Conservation (phyloP, 2,797 vertebrate genomes). For the Hoplostethus atlanticus region DNA sequence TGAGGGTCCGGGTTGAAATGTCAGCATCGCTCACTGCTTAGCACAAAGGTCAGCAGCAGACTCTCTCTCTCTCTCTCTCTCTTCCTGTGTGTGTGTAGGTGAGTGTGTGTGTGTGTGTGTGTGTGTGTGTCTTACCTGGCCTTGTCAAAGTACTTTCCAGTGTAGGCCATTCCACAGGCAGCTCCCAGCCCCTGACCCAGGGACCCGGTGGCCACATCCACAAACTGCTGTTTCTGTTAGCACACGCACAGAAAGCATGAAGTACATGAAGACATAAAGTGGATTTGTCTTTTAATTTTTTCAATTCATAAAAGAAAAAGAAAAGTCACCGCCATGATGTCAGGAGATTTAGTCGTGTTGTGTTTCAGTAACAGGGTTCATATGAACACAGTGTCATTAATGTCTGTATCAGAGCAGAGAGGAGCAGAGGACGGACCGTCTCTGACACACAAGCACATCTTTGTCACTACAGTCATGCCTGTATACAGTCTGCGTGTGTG, state of each 20-base stretch:
- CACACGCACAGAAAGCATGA: background rate
- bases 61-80: too few relatives aligned
- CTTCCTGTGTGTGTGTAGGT: background rate
- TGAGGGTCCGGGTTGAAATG: conserved; percentile 53
- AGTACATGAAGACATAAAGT: conserved; percentile 4
- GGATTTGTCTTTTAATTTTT: background rate
- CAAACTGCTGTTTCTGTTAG: conserved; percentile 93
- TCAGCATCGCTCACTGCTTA: conserved; percentile 38
- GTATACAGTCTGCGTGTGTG: conserved; percentile 1
- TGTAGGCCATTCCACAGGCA: conserved; percentile 96
- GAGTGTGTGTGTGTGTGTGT: background rate
- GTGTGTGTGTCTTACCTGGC: conserved; percentile 87
- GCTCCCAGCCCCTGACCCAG: conserved; percentile 95
- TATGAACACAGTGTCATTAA: conserved; percentile 14
- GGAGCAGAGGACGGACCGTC: conserved; percentile 33
- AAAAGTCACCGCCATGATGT: background rate
- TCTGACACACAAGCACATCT: conserved; percentile 47
- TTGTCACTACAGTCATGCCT: conserved; percentile 23
- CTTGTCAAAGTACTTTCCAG: conserved; percentile 95
- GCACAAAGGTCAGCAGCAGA: background rate
- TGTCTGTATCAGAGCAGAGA: conserved; percentile 39
- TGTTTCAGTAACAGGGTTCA: conserved; percentile 14
- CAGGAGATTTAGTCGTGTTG: background rate
- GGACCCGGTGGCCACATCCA: conserved; percentile 95
- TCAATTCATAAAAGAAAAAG: too few relatives aligned